Percentiles rank a stretch among this genome's conserved stretches.
Conservation (phyloP, 2,113 vertebrate species). For the Tachysurus vachellii region DNA sequence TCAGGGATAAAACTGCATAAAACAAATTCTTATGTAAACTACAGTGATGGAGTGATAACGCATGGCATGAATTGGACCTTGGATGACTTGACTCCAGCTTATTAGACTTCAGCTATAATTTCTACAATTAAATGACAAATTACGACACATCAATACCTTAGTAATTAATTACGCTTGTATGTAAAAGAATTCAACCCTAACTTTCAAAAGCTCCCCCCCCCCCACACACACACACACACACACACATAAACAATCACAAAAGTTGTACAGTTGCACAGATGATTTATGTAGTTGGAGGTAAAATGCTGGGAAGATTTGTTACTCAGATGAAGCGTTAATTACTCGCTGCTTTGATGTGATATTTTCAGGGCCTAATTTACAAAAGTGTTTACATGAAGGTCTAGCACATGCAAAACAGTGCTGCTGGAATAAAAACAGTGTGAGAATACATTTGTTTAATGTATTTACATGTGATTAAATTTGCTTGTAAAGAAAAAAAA, state of each 20-base stretch:
- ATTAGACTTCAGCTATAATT: background rate
- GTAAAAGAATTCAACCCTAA: background rate
- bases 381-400: slow-evolving; percentile 24
- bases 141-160: background rate
- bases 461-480: slow-evolving; percentile 3
- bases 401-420: slow-evolving; percentile 9
- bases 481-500: background rate
- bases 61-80: background rate
- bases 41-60: too few species aligned
- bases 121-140: background rate
- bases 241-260: background rate
- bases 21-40: background rate
- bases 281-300: background rate
- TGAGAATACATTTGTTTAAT: slow-evolving; percentile 7
- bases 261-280: background rate
- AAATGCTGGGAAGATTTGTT: background rate
- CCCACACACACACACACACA: background rate
- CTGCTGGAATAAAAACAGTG: background rate
- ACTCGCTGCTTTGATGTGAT: slow-evolving; percentile 31
- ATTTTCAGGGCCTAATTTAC: slow-evolving; percentile 22
- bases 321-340: slow-evolving; percentile 2
- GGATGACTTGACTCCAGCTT: too few species aligned
- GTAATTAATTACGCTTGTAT: background rate
- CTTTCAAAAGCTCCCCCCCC: too few species aligned
- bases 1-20: background rate